These are phyloP conservation scores for Drosophila paramelanica DNA, from an alignment of 2,888 invertebrate genomes.

Conservation along the genomic window DNA sequence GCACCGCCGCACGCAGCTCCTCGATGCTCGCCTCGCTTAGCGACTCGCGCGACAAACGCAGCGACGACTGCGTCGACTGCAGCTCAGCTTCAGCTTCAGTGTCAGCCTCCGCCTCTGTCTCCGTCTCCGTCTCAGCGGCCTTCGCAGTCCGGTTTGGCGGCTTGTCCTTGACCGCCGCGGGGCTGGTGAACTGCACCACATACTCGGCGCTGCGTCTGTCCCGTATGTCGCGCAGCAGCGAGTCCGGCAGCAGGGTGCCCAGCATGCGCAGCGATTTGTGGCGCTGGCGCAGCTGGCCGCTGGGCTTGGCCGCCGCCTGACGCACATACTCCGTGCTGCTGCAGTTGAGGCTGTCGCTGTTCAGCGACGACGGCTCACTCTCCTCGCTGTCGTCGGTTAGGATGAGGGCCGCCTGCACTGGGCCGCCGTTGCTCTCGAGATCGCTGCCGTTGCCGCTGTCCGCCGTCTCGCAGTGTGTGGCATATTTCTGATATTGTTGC, in stretches of 20 bases:
- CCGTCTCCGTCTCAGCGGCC: conserved; percentile 1
- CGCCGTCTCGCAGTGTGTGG: conserved; percentile 90
- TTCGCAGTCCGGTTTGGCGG: conserved; percentile 22
- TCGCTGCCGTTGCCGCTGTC: conserved; percentile 95
- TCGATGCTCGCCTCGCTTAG: conserved; percentile 72
- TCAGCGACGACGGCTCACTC: conserved; percentile 89
- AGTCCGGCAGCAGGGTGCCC: conserved; percentile 86
- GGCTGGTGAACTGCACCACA: conserved; percentile 62
- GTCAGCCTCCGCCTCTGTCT: not conserved
- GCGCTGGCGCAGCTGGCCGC: conserved; percentile 73
- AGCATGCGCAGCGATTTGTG: conserved; percentile 69
- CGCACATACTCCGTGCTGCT: conserved; percentile 86
- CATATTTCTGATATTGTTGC: conserved; percentile 72
- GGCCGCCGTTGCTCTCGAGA: conserved; percentile 86
- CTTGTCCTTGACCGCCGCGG: conserved; percentile 56
- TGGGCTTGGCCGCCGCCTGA: conserved; percentile 64
- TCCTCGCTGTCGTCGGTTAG: conserved; percentile 86
- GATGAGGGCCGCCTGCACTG: conserved; percentile 49
- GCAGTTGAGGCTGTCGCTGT: conserved; percentile 93
- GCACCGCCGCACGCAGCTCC: conserved; percentile 71
- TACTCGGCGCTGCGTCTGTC: conserved; percentile 85
- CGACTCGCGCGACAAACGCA: conserved; percentile 62
- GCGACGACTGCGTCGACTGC: conserved; percentile 12
- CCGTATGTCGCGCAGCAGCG: conserved; percentile 89
- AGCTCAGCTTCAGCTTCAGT: not conserved